A percentile compares a stretch with the other conserved stretches of the same genome.
Evolutionary conservation across 2,888 invertebrate genomes (phyloP).

Genomic region (Trichogramma evanescens): DNA sequence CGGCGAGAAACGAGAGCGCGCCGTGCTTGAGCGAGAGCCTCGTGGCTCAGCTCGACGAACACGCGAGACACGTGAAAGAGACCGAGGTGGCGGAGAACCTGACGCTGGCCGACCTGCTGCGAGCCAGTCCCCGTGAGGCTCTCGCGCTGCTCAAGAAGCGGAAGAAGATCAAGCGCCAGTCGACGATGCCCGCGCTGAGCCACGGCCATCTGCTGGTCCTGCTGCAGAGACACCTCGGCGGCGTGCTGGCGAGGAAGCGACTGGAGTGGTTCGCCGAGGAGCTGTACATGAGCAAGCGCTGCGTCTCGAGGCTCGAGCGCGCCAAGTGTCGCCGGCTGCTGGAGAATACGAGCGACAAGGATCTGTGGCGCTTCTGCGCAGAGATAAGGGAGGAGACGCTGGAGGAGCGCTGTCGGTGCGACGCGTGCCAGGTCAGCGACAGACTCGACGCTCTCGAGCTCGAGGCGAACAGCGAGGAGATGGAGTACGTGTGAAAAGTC

Average conservation of each 20-base stretch:
- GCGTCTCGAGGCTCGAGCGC: constrained; percentile 24
- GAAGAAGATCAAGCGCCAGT: too few species aligned
- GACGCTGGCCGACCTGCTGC: neutral
- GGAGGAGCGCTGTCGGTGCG: too few species aligned
- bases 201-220: too few species aligned
- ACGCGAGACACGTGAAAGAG: neutral
- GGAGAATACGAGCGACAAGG: constrained; percentile 13
- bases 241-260: neutral
- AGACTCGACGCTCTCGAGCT: too few species aligned
- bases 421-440: too few species aligned
- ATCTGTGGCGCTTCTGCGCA: constrained; percentile 1
- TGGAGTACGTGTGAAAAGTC: too few species aligned
- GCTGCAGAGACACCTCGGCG: neutral
- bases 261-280: constrained; percentile 9
- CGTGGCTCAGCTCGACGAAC: too few species aligned
- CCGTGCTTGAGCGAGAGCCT: too few species aligned
- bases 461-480: too few species aligned
- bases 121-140: neutral
- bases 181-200: too few species aligned
- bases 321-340: constrained; percentile 23
- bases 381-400: too few species aligned
- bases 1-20: too few species aligned
- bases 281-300: constrained; percentile 14
- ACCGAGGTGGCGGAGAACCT: neutral
- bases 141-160: neutral